phyloP scores from a whole-genome alignment of 2,888 invertebrate genomes.

The Amaurobius ferox region DNA sequence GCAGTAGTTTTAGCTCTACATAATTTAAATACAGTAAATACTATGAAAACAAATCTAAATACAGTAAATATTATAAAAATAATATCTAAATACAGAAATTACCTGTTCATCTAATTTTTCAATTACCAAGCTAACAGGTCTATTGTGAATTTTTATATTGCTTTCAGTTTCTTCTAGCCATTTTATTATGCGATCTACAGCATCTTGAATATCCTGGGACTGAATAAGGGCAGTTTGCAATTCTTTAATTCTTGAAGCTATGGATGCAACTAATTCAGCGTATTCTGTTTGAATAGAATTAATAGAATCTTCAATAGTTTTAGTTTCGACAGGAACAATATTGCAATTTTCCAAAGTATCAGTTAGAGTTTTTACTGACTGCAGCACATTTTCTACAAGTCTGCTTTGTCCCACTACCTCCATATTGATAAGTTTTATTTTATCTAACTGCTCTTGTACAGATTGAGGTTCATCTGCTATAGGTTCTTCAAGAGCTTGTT shows the following conservation, averaged over 20 bases:
- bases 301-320: conserved; percentile 88
- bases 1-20: too few relatives aligned
- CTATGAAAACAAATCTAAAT: not conserved
- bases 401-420: conserved; percentile 91
- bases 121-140: conserved; percentile 89
- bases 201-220: conserved; percentile 95
- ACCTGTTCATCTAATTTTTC: conserved; percentile 87
- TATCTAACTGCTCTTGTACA: conserved; percentile 90
- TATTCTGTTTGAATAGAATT: conserved; percentile 87
- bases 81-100: conserved; percentile 1
- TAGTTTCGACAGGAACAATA: conserved; percentile 87
- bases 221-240: conserved; percentile 93
- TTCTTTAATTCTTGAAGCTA: conserved; percentile 87
- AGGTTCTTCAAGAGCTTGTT: conserved; percentile 87
- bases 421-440: conserved; percentile 89
- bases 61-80: not conserved
- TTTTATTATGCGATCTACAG: conserved; percentile 88
- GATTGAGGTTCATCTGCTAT: conserved; percentile 90
- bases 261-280: conserved; percentile 84
- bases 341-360: conserved; percentile 84
- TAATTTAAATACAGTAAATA: too few relatives aligned
- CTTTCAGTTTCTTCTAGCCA: conserved; percentile 93
- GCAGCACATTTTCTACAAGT: conserved; percentile 89
- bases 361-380: conserved; percentile 79
- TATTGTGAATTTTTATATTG: conserved; percentile 84